Base-by-base conservation (phyloP, 2,113 vertebrate genomes). In the human region DNA sequence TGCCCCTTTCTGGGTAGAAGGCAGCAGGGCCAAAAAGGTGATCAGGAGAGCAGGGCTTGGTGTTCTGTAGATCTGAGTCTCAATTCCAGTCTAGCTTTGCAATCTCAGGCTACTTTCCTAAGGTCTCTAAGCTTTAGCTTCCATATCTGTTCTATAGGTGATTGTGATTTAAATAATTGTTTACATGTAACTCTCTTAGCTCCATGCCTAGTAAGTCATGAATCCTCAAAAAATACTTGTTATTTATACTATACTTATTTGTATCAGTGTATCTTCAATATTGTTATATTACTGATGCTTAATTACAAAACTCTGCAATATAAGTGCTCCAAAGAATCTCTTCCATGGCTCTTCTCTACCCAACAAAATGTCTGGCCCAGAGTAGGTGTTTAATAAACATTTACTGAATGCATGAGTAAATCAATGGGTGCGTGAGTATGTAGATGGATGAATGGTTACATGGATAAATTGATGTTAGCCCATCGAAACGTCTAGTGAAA, bases 21-120 rank as follows among this genome's bases (percentile, higher is more conserved):
- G 35, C 2, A 50, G 25, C 16, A 35, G 11, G 8, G 25, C 50
- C 23, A 18, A 32, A 7, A 17, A 79, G 55, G 12, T 22, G 64
- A 40, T 6, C 3, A 5, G 25, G n/a, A 30, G 40, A 27, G 18
- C 1, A 22, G 3, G 4, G 10, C 11, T 17, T 52, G 17, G 18
- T 6, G 14, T n/a, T 50, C 38, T 40, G 3, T 0, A 48, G 22
- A 35, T 12, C 38, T 52, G 48, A 57, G 25, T 45, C 8, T 27
- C 55, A 92, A 85, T 52, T 27, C 57, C 61, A 55, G 32, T 6
- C 52, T 32, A 64, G 25, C 30, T 61, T 2, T 79, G 55, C 13
- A 50, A 90, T 17, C 11, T 25, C 10, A 8, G 43, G 14, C 14
- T 27, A 55, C 14, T 30, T 57, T 22, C 66, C 55, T n/a, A 48